Base-by-base conservation (phyloP, 2,888 invertebrate genomes). In the Carabus problematicus region DNA sequence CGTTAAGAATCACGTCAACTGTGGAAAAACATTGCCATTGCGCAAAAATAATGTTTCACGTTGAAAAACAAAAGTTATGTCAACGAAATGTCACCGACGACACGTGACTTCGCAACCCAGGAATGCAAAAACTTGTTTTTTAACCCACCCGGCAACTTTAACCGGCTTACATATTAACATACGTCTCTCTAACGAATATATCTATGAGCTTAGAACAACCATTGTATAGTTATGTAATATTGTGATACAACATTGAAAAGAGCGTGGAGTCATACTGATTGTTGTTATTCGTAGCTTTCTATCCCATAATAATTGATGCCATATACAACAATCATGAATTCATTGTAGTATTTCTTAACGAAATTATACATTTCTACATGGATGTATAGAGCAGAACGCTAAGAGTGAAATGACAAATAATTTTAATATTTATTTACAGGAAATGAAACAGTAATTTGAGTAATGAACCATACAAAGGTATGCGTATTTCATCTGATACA, bases 151-250 rank as follows among this genome's bases (percentile, higher is more conserved):
- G 29, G 14, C 52, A 19, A 52, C 52, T 9, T 3, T 6, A 29
- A 6, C 29, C 2, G 29, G 2, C 29, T 58, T 59, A 59, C 12
- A 66, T 47, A 56, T 29, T n/a, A 12, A 54, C 18, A 12, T 39
- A 39, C 40, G 56, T 56, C 56, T 14, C 39, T 56, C 6, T 9
- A n/a, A 29, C 29, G 2, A 29, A 29, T 29, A 29, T 29, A 29
- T 6, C 29, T 29, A 12, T 18, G 12, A 18, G 43, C 43, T 16
- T 47, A 42, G 1, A 29, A 29, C 29, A 29, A 29, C 29, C 29
- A 29, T 29, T 76, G 72, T 77, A 79, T 79, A 79, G 79, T 80
- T 80, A 80, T 77, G 76, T 79, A 79, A 80, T 79, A 78, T 79
- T 77, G 79, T 80, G 77, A 78, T 79, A 77, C 79, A 79, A 55